Evolutionary conservation across 2,113 vertebrate species (phyloP), one percentile per base, ranked within the genome.

Genomic region (Percina caprodes): DNA sequence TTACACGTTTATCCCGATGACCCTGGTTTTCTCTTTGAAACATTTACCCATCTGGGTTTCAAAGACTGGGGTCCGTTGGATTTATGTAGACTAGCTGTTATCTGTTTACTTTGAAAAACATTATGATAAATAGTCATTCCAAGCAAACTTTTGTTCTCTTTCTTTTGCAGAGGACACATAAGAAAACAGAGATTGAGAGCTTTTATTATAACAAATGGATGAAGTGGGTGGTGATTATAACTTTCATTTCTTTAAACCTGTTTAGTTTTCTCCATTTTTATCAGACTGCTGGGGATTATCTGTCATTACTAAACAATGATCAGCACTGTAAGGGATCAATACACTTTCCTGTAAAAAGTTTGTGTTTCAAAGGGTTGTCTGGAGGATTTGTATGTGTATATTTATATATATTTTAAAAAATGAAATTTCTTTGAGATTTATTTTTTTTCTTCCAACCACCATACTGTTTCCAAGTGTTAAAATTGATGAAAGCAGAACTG

Each of bases 81-180:
- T 85, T 79, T 77, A 60, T 89, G 79, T 92, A 80, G 84, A 85
- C 51, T 80, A 79, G 76, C 80, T 92, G 70, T 88, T 30, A 59
- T 84, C 59, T 95, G 85, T 91, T 89, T 91, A 84, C 74, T 89
- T 90, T 80, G 72, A 86, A 84, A 79, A 82, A 68, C 75, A 46
- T 86, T 73, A 66, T 88, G 80, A 24, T 68, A 84, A 92, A 86
- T 82, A 87, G 89, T 93, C 93, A 95, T 95, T 95, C 94, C 93
- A 94, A 93, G 92, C 92, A 94, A 95, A 94, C 90, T 79, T 81
- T 89, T 92, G 90, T 91, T 94, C 86, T 95, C 92, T 94, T 95
- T 95, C 90, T 95, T 93, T 95, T 95, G 60, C 94, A 95, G 95
- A 95, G 93, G 92, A 95, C 90, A 94, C 94, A 91, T 95, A 94